phyloP scores from a whole-genome alignment of 1,140 invertebrate species.

The Micrasema longulum region DNA sequence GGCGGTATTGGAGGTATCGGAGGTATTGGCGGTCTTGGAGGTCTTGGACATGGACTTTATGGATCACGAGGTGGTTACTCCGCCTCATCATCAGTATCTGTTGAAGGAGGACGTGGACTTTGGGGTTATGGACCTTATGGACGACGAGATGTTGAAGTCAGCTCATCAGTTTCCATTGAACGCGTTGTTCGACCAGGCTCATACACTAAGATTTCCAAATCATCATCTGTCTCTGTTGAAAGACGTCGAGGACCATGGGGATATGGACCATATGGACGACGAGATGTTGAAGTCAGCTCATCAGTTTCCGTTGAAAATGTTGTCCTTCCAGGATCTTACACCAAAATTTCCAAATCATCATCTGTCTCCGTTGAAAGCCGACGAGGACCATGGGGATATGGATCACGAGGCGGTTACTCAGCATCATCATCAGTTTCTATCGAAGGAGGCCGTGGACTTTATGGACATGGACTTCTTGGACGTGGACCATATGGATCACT shows the following conservation, averaged over 20 bases:
- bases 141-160: neutral
- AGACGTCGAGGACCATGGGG: conserved; percentile 19
- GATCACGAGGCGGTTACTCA: neutral
- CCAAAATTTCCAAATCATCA: conserved; percentile 27
- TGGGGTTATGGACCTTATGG: neutral
- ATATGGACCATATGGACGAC: conserved; percentile 24
- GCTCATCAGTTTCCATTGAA: neutral
- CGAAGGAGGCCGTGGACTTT: neutral
- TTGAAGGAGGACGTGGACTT: neutral
- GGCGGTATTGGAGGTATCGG: conserved; percentile 23
- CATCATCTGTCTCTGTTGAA: neutral
- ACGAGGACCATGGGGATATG: neutral
- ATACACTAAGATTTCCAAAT: neutral
- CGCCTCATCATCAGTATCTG: neutral
- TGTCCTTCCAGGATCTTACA: conserved; percentile 16
- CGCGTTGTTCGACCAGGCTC: conserved; percentile 9
- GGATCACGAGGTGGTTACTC: neutral
- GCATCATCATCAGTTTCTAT: conserved; percentile 13
- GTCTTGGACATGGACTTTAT: conserved; percentile 5
- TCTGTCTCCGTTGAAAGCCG: conserved; percentile 36
- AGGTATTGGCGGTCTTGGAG: conserved; percentile 24
- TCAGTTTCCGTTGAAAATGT: conserved; percentile 43
- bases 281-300: conserved; percentile 15
- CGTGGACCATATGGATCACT: neutral
- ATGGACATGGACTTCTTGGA: neutral